Percentiles rank a stretch among this genome's conserved stretches.
phyloP scores from a whole-genome alignment of 2,888 invertebrate species.

The Himalopsyche kuldschensis region DNA sequence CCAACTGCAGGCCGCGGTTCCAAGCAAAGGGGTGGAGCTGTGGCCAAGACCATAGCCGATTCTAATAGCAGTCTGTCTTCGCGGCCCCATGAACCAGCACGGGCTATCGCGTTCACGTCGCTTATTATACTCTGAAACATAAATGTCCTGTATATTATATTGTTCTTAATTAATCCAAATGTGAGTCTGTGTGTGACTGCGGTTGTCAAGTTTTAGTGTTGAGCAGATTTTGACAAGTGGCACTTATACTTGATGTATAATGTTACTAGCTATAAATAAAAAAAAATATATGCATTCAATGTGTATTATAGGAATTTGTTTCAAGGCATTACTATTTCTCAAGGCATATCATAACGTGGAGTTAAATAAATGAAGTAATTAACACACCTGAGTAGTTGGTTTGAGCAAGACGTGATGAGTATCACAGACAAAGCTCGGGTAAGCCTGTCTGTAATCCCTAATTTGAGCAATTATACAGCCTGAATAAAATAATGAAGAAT shows the following conservation, averaged over 20 bases:
- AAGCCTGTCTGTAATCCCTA: constrained; percentile 83
- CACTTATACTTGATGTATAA: too few species aligned
- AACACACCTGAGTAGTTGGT: constrained; percentile 79
- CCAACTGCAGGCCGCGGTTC: constrained; percentile 86
- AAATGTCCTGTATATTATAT: too few species aligned
- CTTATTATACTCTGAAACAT: constrained; percentile 63
- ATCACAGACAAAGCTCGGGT: constrained; percentile 76
- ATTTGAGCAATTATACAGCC: constrained; percentile 92
- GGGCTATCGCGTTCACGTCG: constrained; percentile 64
- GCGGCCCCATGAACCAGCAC: constrained; percentile 65
- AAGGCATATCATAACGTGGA: neutral
- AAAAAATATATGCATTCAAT: too few species aligned
- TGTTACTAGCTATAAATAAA: too few species aligned
- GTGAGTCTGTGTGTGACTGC: too few species aligned
- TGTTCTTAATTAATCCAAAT: too few species aligned
- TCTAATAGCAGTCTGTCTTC: constrained; percentile 80
- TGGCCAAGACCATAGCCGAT: constrained; percentile 82
- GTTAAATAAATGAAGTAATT: neutral
- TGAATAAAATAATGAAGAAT: constrained; percentile 85
- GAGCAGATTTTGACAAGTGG: too few species aligned
- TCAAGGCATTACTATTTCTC: too few species aligned
- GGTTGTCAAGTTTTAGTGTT: too few species aligned
- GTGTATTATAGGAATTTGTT: too few species aligned
- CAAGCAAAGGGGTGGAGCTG: constrained; percentile 84
- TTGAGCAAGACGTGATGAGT: constrained; percentile 84